Evolutionary conservation across 2,113 vertebrate species (phyloP), one percentile per base, ranked within the genome.

Genomic region (Tapirus terrestris): DNA sequence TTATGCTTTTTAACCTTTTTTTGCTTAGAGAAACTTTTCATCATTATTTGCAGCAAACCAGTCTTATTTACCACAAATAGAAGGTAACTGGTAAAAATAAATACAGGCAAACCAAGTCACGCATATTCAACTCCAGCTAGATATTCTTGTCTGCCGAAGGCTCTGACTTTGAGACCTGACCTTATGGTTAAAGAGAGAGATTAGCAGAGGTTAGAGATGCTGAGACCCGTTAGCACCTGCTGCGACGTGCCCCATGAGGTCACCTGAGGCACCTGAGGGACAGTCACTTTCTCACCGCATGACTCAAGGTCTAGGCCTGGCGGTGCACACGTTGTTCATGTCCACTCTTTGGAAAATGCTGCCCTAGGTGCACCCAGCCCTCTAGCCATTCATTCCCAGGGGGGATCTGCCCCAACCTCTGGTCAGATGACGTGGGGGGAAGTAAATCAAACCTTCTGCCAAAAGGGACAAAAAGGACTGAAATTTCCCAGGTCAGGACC

Each of bases 401-500:
- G 20, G 12, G 43, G 68, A 21, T 36, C 72, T 51, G 77, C 27
- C 31, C 58, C 56, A 25, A 20, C 76, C 65, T 36, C 70, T 33
- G 68, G 5, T 36, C 75, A 9, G 29, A 92, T 83, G 79, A 92
- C 0, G 1, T 75, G 10, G 48, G n/a, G 45, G 75, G 39, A 33
- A 73, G 72, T 53, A 83, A 95, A 56, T 51, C 58, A 45, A 75
- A 77, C 5, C 31, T 65, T 21, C 51, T n/a, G 82, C 79, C 75
- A 86, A 68, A 36, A 56, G 53, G 36, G 87, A 97, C 90, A 72
- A 58, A 88, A 87, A 63, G 53, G 58, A 65, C 80, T 73, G 45
- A 75, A 36, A 80, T 75, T 56, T 48, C 75, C 73, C 17, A 10
- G 85, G 16, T 75, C 61, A 39, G 56, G 68, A 25, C 45, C 82